Evolutionary conservation across 1,140 invertebrate species (phyloP).

Genomic region (Drosophila melanogaster): DNA sequence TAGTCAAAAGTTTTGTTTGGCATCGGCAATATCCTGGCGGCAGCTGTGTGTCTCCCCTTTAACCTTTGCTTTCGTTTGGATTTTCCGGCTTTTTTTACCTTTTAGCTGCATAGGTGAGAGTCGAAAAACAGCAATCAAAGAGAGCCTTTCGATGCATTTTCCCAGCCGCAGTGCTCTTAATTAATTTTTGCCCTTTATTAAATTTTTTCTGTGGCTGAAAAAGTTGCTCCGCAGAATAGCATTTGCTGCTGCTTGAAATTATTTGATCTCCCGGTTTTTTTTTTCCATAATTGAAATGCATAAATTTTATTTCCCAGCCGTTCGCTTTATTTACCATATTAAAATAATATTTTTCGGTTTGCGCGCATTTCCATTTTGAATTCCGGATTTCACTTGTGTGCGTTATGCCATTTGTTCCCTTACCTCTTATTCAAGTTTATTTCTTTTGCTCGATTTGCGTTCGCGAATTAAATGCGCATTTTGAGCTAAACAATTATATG

Average conservation of each 20-base stretch:
- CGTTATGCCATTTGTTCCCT: slow-evolving; percentile 7
- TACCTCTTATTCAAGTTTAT: slow-evolving; percentile 23
- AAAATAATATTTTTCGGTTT: slow-evolving; percentile 76
- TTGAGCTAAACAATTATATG: slow-evolving; percentile 72
- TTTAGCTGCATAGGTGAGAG: slow-evolving; percentile 5
- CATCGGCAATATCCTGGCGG: slow-evolving; percentile 71
- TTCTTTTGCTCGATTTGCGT: slow-evolving; percentile 69
- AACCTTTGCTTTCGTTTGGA: slow-evolving; percentile 50
- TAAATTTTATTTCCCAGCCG: slow-evolving; percentile 69
- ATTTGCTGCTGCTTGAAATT: slow-evolving; percentile 38
- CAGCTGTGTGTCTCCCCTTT: slow-evolving; percentile 48
- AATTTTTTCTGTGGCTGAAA: slow-evolving; percentile 24
- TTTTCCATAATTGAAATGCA: slow-evolving; percentile 75
- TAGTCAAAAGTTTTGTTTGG: slow-evolving; percentile 78
- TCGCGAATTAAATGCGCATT: slow-evolving; percentile 79
- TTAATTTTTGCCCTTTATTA: slow-evolving; percentile 53
- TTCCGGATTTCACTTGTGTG: slow-evolving; percentile 47
- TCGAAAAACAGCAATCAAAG: slow-evolving; percentile 33
- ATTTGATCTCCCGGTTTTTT: slow-evolving; percentile 35
- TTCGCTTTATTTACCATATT: slow-evolving; percentile 76
- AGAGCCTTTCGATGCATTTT: slow-evolving; percentile 42
- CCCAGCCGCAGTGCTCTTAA: slow-evolving; percentile 51
- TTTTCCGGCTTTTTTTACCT: slow-evolving; percentile 19
- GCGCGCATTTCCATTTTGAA: slow-evolving; percentile 70
- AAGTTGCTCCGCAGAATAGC: slow-evolving; percentile 42